phyloP scores from a whole-genome alignment of 64 coral and sea anemone species.

The Porites australiensis region DNA sequence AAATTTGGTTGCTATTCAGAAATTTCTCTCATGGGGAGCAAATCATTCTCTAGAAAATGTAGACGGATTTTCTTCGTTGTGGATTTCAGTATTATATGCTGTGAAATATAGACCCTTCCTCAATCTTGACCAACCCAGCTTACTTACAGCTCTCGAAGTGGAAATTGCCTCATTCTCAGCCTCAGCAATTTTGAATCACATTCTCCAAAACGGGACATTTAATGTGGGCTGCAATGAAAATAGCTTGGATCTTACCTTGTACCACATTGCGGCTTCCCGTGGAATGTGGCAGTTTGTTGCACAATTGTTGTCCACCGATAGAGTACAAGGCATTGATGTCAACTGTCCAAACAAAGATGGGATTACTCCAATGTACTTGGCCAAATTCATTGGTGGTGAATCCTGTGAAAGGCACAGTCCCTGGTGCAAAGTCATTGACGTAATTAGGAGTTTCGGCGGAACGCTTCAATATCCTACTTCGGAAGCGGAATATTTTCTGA shows the following conservation, averaged over 20 bases:
- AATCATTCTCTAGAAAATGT: neutral
- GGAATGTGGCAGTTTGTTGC: constrained; percentile 85
- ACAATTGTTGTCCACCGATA: constrained; percentile 12
- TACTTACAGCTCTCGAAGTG: constrained; percentile 67
- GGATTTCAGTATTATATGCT: constrained; percentile 65
- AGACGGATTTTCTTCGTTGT: constrained; percentile 28
- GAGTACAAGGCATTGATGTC: constrained; percentile 59
- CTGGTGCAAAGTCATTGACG: constrained; percentile 77
- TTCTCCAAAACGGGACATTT: constrained; percentile 7
- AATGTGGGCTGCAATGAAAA: constrained; percentile 69
- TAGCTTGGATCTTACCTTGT: constrained; percentile 33
- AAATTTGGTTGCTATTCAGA: constrained; percentile 77
- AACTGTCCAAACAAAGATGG: constrained; percentile 79
- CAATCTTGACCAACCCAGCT: constrained; percentile 39
- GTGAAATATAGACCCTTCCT: constrained; percentile 59
- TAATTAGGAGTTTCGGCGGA: constrained; percentile 62
- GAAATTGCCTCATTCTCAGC: constrained; percentile 81
- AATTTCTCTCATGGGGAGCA: constrained; percentile 69
- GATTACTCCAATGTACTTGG: constrained; percentile 86
- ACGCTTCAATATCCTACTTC: constrained; percentile 37
- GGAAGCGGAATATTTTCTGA: constrained; percentile 76
- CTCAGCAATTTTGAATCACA: constrained; percentile 27
- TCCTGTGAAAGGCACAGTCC: constrained; percentile 66
- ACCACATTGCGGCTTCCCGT: constrained; percentile 74
- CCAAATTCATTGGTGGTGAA: constrained; percentile 51